Conservation (phyloP, 1,140 invertebrate species). For the Drosophila dunni region DNA sequence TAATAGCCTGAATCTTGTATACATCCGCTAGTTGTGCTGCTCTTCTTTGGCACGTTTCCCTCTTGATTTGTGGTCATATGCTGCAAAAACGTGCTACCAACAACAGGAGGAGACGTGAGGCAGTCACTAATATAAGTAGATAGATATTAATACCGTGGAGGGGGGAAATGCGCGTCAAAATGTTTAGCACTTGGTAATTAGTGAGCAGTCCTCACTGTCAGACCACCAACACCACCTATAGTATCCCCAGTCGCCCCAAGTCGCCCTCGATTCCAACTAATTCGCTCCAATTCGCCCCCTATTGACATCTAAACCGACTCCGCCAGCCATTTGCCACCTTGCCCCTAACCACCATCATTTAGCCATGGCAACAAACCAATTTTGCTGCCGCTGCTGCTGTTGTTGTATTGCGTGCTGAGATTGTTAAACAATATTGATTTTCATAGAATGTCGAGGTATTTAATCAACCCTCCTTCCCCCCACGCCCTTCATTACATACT, state of each 20-base stretch:
- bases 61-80: slow-evolving; percentile 44
- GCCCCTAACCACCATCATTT: neutral
- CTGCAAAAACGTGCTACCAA: slow-evolving; percentile 48
- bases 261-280: too few relatives aligned
- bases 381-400: neutral
- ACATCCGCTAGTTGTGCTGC: slow-evolving; percentile 17
- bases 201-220: slow-evolving; percentile 29
- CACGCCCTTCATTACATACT: neutral
- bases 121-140: slow-evolving; percentile 24
- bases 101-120: neutral
- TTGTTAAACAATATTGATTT: slow-evolving; percentile 74
- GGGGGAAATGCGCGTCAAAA: slow-evolving; percentile 55
- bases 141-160: slow-evolving; percentile 36
- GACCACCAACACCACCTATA: neutral
- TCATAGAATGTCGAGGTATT: slow-evolving; percentile 51
- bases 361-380: slow-evolving; percentile 57
- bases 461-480: slow-evolving; percentile 49
- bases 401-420: slow-evolving; percentile 66
- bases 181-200: slow-evolving; percentile 71
- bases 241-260: neutral
- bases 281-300: neutral
- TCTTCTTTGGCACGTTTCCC: slow-evolving; percentile 9
- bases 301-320: slow-evolving; percentile 2
- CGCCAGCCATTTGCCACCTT: too few relatives aligned
- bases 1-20: slow-evolving; percentile 24